phyloP scores from a whole-genome alignment of 2,113 vertebrate species.

The Leptodactylus fuscus region DNA sequence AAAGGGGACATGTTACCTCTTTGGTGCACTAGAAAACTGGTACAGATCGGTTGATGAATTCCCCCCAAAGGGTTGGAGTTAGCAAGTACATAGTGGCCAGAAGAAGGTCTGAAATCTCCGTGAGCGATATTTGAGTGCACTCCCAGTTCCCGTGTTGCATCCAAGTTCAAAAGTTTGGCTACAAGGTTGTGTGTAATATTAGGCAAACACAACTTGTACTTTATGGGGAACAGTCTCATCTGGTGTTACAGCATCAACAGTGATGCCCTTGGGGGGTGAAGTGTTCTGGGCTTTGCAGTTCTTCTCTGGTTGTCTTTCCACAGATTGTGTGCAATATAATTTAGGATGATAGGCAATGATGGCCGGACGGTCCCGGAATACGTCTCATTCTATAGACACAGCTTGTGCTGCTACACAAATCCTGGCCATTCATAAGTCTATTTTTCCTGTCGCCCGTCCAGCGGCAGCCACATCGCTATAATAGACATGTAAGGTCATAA shows the following conservation, averaged over 20 bases:
- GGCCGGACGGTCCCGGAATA: neutral
- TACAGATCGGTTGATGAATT: too few species aligned
- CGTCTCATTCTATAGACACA: neutral
- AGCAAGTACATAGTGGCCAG: too few species aligned
- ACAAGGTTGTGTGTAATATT: neutral
- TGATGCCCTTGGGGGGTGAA: too few species aligned
- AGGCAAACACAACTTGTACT: too few species aligned
- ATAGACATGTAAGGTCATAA: constrained; percentile 17
- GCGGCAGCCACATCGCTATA: neutral
- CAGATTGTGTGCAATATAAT: neutral
- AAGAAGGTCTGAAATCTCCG: neutral
- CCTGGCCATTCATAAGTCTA: neutral
- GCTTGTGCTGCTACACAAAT: neutral
- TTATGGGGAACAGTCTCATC: neutral
- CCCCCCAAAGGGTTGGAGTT: too few species aligned
- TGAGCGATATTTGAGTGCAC: too few species aligned
- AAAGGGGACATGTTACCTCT: too few species aligned
- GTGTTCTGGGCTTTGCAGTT: too few species aligned
- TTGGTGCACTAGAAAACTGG: too few species aligned
- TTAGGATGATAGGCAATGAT: neutral
- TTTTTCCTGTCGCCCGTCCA: neutral
- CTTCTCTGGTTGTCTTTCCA: neutral
- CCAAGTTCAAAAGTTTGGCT: neutral
- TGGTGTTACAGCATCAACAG: too few species aligned
- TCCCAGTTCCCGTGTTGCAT: neutral